A percentile compares a stretch with the other conserved stretches of the same genome.
Evolutionary conservation across 2,888 invertebrate genomes (phyloP).

Genomic region (Andrena trimmerana): DNA sequence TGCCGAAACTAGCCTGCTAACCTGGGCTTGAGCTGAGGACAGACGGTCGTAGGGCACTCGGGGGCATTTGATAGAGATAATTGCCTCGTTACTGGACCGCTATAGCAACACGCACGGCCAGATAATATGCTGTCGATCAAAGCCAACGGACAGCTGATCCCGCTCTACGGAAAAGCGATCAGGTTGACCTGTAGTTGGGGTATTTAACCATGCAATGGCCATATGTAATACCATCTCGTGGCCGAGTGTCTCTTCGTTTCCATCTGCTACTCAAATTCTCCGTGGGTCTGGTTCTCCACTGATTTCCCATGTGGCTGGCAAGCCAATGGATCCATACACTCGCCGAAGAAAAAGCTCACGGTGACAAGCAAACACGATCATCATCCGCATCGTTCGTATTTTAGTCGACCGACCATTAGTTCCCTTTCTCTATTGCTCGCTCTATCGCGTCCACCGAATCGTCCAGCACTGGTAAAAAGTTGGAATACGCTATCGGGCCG

Average conservation of each 20-base stretch:
- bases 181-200: slow-evolving; percentile 43
- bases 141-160: slow-evolving; percentile 61
- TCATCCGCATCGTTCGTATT: slow-evolving; percentile 23
- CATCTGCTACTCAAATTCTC: slow-evolving; percentile 52
- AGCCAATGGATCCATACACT: slow-evolving; percentile 22
- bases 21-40: slow-evolving; percentile 4
- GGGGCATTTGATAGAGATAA: slow-evolving; percentile 65
- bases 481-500: slow-evolving; percentile 31
- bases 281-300: background rate
- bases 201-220: slow-evolving; percentile 66
- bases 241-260: slow-evolving; percentile 59
- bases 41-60: slow-evolving; percentile 49
- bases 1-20: slow-evolving; percentile 19
- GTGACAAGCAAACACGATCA: slow-evolving; percentile 20
- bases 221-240: slow-evolving; percentile 43
- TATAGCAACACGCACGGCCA: slow-evolving; percentile 51
- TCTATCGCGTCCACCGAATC: slow-evolving; percentile 23
- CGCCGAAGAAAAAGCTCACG: slow-evolving; percentile 20
- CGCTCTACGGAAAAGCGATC: slow-evolving; percentile 59
- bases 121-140: slow-evolving; percentile 73
- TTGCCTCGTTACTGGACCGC: slow-evolving; percentile 69
- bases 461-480: slow-evolving; percentile 34
- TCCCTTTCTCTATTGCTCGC: slow-evolving; percentile 5
- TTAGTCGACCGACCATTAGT: slow-evolving; percentile 18
- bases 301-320: background rate